Percentiles rank a stretch among this genome's conserved stretches.
These are phyloP conservation scores for Gambusia yucatana DNA, from an alignment of 2,797 vertebrate species.

Conservation along the genomic window DNA sequence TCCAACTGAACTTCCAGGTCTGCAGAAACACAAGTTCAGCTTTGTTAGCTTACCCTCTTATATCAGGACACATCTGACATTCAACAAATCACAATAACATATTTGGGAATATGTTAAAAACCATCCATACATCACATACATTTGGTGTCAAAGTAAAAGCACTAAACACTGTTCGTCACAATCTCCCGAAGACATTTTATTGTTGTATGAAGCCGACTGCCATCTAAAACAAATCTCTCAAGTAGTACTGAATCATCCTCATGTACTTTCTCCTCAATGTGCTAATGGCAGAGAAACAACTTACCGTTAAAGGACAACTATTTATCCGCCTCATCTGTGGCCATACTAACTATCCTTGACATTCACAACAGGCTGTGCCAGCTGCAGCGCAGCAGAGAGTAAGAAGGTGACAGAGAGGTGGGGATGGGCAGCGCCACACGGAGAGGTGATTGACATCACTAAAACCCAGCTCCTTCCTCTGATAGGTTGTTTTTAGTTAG, in stretches of 20 bases:
- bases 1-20: slow-evolving; percentile 93
- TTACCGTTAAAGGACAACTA: too few species aligned
- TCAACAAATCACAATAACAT: background rate
- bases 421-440: too few species aligned
- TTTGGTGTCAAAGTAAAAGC: background rate
- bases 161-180: background rate
- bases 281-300: too few species aligned
- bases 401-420: too few species aligned
- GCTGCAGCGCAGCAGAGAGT: too few species aligned
- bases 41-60: background rate
- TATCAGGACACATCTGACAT: background rate
- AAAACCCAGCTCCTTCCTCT: too few species aligned
- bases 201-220: background rate
- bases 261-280: too few species aligned
- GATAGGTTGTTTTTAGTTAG: too few species aligned
- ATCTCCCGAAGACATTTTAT: background rate
- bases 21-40: slow-evolving; percentile 51
- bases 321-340: too few species aligned
- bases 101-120: background rate
- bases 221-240: background rate
- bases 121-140: background rate
- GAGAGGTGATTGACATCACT: too few species aligned
- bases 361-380: too few species aligned
- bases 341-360: too few species aligned
- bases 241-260: background rate